Evolutionary conservation across 37 sponge, comb jelly and placozoan genomes (phyloP), one percentile per base, ranked within the genome.

Genomic region (Diacarnus erythraeanus): DNA sequence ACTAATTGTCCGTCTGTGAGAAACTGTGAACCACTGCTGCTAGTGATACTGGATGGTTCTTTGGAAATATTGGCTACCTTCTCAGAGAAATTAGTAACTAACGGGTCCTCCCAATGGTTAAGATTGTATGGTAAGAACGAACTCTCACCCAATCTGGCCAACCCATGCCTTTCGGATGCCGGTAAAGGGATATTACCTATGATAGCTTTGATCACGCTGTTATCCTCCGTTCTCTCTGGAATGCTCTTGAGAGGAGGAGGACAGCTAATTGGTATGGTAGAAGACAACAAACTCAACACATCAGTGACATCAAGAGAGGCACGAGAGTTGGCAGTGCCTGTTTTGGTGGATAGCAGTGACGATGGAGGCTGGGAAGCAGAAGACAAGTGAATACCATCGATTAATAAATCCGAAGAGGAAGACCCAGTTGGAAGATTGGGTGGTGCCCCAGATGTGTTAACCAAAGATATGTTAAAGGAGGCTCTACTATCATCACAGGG

Each of bases 231-330:
- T 47, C 51, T 47, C 51, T 47, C 51, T 47, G 51, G 51, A 12
- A 47, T 47, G 51, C 51, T 47, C 12, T 47, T 47, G 10, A 47
- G 31, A 69, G 21, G 69, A 69, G 64, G 64, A 63, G 37, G 38
- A 26, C 15, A 38, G 8, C 38, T 22, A 69, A 5, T 35, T 35
- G 3, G 69, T 30, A 36, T 21, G 4, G 31, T 69, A 5, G 69
- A 69, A 35, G 38, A 30, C 31, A 34, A 36, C 37, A 33, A 22
- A 5, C 6, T 63, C 31, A n/a, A 22, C 6, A 63, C 30, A n/a
- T 63, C 64, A 29, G 64, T n/a, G 30, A 63, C 20, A 9, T 63
- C 38, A 69, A 36, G 27, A 3, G 69, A 69, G 69, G 69, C n/a
- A n/a, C n/a, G n/a, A n/a, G n/a, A n/a, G n/a, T n/a, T n/a, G 22